phyloP scores from a whole-genome alignment of 2,113 vertebrate species.

The Pleuronectes platessa region DNA sequence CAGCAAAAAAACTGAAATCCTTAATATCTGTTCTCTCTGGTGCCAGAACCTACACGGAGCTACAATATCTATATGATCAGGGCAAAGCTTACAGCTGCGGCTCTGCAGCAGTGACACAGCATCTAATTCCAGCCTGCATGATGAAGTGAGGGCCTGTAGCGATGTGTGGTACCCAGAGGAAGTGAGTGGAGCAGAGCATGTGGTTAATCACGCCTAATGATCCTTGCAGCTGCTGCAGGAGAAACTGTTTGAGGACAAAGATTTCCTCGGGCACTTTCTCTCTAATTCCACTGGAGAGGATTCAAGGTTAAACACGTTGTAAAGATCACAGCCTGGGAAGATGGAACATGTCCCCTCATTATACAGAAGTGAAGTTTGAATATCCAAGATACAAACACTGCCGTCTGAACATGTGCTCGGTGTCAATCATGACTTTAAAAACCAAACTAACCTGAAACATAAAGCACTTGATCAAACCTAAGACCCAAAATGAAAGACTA shows the following conservation, averaged over 20 bases:
- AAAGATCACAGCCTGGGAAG: not conserved
- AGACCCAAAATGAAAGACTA: too few relatives aligned
- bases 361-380: not conserved
- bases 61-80: slow-evolving; percentile 35
- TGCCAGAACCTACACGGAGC: slow-evolving; percentile 11
- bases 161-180: slow-evolving; percentile 40
- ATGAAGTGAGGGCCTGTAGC: slow-evolving; percentile 58
- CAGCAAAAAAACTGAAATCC: slow-evolving; percentile 44
- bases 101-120: slow-evolving; percentile 34
- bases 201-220: slow-evolving; percentile 47
- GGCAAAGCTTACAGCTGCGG: slow-evolving; percentile 23
- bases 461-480: too few relatives aligned
- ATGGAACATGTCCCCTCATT: not conserved
- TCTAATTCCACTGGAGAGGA: not conserved
- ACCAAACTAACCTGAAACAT: too few relatives aligned
- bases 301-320: not conserved
- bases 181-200: slow-evolving; percentile 34
- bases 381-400: not conserved
- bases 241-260: slow-evolving; percentile 3
- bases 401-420: too few relatives aligned
- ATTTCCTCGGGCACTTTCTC: slow-evolving; percentile 1
- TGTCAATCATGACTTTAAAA: too few relatives aligned
- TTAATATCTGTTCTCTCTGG: not conserved
- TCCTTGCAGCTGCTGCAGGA: slow-evolving; percentile 39
- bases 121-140: slow-evolving; percentile 47